phyloP scores from a whole-genome alignment of 1,140 invertebrate species.

The Ericerus pela region DNA sequence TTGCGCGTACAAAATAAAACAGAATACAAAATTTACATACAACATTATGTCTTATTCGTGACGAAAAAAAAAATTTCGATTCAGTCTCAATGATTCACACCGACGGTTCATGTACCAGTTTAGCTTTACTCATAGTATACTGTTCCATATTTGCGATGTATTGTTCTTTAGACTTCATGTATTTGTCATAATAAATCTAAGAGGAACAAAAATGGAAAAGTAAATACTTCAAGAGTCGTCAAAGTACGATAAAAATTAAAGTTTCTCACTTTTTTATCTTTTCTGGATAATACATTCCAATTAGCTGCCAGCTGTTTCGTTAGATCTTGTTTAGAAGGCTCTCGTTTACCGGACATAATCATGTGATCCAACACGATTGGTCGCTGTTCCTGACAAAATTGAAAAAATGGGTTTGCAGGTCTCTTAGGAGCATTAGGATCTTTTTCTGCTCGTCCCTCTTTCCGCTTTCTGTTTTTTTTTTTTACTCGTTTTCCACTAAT shows the following conservation, averaged over 20 bases:
- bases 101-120: slow-evolving; percentile 5
- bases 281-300: slow-evolving; percentile 50
- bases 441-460: slow-evolving; percentile 36
- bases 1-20: too few relatives aligned
- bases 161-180: slow-evolving; percentile 59
- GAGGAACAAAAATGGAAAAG: slow-evolving; percentile 27
- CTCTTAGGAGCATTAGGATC: slow-evolving; percentile 64
- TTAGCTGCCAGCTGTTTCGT: slow-evolving; percentile 53
- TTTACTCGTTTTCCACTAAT: neutral
- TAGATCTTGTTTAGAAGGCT: slow-evolving; percentile 56
- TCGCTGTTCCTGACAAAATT: slow-evolving; percentile 63
- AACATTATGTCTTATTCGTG: too few relatives aligned
- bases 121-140: slow-evolving; percentile 33
- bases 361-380: slow-evolving; percentile 45
- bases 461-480: slow-evolving; percentile 26
- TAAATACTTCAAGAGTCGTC: neutral
- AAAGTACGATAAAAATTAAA: neutral
- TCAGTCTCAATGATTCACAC: too few relatives aligned
- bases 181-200: slow-evolving; percentile 61
- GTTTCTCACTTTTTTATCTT: slow-evolving; percentile 47
- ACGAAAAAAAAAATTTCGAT: too few relatives aligned
- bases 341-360: slow-evolving; percentile 41
- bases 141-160: slow-evolving; percentile 55
- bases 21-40: too few relatives aligned
- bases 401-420: slow-evolving; percentile 63